A percentile compares a stretch with the other conserved stretches of the same genome.
phyloP scores from a whole-genome alignment of 2,797 vertebrate species.

The Diceros bicornis region DNA sequence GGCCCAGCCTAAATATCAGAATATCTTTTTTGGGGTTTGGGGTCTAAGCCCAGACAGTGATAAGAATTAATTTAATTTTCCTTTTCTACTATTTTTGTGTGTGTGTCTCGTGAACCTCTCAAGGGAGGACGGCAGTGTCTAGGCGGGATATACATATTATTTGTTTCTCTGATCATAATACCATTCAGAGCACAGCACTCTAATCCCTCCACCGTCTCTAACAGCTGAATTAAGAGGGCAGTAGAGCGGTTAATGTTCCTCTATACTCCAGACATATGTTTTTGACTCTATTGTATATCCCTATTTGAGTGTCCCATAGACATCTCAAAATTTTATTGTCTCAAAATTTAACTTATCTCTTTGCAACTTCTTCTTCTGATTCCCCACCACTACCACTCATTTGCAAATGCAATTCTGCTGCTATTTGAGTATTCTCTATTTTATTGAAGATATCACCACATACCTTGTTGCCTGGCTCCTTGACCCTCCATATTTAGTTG shows the following conservation, averaged over 20 bases:
- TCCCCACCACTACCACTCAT: background rate
- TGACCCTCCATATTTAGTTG: background rate
- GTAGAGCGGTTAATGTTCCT: background rate
- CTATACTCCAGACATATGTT: background rate
- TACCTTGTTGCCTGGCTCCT: background rate
- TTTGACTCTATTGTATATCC: background rate
- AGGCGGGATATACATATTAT: background rate
- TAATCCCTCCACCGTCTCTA: background rate
- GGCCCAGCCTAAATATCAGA: background rate
- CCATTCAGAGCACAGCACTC: background rate
- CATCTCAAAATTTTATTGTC: constrained; percentile 37
- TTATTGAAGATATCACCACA: background rate
- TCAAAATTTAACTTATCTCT: background rate
- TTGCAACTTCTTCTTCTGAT: background rate
- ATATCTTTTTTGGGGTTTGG: background rate
- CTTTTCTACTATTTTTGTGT: background rate
- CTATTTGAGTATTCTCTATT: constrained; percentile 8
- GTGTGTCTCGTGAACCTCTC: background rate
- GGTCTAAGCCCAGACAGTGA: background rate
- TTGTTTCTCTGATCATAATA: background rate
- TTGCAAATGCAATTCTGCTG: background rate
- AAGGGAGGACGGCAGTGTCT: background rate
- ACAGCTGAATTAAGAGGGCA: constrained; percentile 15
- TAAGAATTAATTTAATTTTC: constrained; percentile 38
- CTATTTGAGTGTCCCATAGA: background rate